Evolutionary conservation across 2,113 vertebrate species (phyloP), one percentile per base, ranked within the genome.

Genomic region (Lates calcarifer): DNA sequence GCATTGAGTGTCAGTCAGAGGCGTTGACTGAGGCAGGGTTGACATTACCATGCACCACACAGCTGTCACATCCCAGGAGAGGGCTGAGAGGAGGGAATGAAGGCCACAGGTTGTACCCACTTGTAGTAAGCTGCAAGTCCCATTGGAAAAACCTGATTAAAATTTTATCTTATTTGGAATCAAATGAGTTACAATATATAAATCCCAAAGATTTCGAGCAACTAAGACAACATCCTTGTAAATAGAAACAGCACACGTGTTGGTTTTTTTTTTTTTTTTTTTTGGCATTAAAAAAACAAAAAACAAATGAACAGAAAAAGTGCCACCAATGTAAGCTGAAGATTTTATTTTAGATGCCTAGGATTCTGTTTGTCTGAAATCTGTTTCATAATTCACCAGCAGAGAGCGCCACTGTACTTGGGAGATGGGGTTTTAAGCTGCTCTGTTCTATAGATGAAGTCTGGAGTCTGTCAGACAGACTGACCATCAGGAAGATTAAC

Each of bases 1-100:
- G 79, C 81, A 74, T 45, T 22, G 58, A 66, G 58, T 86, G 89
- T 89, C 89, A 82, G 64, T 81, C 74, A 82, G 65, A 83, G 84
- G 77, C 55, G 37, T 80, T 89, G 75, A 89, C 81, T 53, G 83
- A 83, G 67, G 66, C 84, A 51, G 28, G 51, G 72, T 41, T 74
- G 71, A 79, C 82, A 79, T 89, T 61, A 73, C 33, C 29, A 66
- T 35, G 64, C 15, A 11, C 41, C 17, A 12, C 24, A 26, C 82
- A 72, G 80, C 86, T 86, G 68, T 77, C 73, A 49, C 43, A 69
- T 82, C 76, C 29, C 41, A 68, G 33, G 26, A 51, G 26, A 26
- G 43, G 31, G 20, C 13, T 22, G 3, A 29, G 15, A 41, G 3
- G 18, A 5, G 18, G 18, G 35, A 73, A 18, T 39, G 13, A 57